Base-by-base conservation (phyloP, 2,113 vertebrate genomes). In the Falco punctatus region DNA sequence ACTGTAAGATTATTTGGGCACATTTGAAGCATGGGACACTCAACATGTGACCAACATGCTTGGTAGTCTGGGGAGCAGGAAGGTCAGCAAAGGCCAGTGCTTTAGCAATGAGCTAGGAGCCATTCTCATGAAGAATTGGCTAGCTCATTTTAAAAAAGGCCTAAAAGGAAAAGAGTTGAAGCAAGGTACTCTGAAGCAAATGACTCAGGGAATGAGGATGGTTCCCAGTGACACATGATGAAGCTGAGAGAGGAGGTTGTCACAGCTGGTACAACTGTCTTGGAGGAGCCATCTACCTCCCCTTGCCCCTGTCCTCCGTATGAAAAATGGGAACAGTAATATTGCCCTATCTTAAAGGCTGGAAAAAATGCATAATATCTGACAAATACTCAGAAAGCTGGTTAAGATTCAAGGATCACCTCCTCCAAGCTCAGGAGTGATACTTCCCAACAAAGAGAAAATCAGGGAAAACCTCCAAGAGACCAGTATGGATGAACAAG, bases 41-140 rank as follows among this genome's bases (percentile, higher is more conserved):
- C 20, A 18, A 17, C 9, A 15, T 49, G 9, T 5, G 8, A 59
- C 9, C 35, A n/a, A 73, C 15, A 7, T 40, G 17, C 17, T 44
- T 65, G 51, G 30, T 24, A 55, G 28, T 20, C 30, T 30, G 40
- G 59, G 67, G 28, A 86, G 33, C 26, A n/a, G 20, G 38, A 52
- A 62, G 16, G 30, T 18, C 10, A 38, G 40, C 15, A 61, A 38
- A 21, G 15, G 24, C 3, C 0, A 0, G 28, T 20, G 13, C 3
- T 73, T 79, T 44, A 32, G 11, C 20, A 48, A 14, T 0, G 2
- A 54, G 16, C 8, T 46, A 46, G 46, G 27, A 46, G 10, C 24
- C 11, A 24, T n/a, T 71, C 28, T 17, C 16, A 5, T 32, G 35
- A 59, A 70, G 7, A 91, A 66, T 33, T 20, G 7, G 4, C 22